Base-by-base conservation (phyloP, 1,140 invertebrate species). In the Lucilia sericata region DNA sequence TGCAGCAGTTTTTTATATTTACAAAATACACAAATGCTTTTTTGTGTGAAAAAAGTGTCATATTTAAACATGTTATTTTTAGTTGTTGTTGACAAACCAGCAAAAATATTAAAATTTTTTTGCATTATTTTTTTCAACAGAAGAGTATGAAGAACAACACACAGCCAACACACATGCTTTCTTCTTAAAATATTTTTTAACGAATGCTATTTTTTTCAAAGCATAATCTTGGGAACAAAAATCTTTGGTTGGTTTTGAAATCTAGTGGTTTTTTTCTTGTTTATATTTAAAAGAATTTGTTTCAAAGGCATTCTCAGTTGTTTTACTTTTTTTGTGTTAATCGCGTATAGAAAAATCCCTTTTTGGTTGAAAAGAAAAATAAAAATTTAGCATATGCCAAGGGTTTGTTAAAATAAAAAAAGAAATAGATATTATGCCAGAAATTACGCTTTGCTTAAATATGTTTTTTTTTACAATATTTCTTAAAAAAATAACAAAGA, bases 301-400 rank as follows among this genome's bases (percentile, higher is more conserved):
- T 51, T 70, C 65, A 70, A 70, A 70, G 47, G 21, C 76, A 80
- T 80, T 80, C 21, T 76, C 5, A 78, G n/a, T 36, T 34, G 75
- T n/a, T 36, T 34, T 75, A n/a, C 55, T 60, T 60, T 60, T 60
- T n/a, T 60, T n/a, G 5, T 60, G 0, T 60, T 14, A 7, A 36
- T 75, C 21, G 74, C 74, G 42, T 42, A 42, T 42, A 42, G 10
- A 42, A 42, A 42, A 5, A 14, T 80, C 10, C 47, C 25, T 80
- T 80, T 30, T 80, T 78, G 17, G 13, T 80, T 12, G 8, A 49
- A 49, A 80, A 13, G 42, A 19, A 17, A 47, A 80, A 49, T 49
- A 80, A 80, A 80, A 51, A 80, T 80, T 80, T 80, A 80, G 76
- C 76, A 80, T 80, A 80, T 80, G 76, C n/a, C 49, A 49, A 51